Evolutionary conservation across 2,113 vertebrate genomes (phyloP).

Genomic region (Lampris incognitus): DNA sequence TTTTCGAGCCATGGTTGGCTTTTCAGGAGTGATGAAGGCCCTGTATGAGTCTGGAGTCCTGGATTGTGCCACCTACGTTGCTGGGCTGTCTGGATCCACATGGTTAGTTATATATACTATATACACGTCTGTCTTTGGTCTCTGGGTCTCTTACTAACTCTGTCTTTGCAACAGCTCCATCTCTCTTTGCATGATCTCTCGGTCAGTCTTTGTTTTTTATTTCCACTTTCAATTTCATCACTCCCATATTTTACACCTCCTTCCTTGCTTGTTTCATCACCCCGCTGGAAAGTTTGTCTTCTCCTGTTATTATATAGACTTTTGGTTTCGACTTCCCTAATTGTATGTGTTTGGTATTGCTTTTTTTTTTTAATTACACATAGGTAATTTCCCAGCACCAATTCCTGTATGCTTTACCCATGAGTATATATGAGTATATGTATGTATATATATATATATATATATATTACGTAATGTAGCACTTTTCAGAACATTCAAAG

Average conservation of each 20-base stretch:
- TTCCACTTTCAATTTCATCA: not conserved
- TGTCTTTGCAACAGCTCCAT: not conserved
- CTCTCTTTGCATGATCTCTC: not conserved
- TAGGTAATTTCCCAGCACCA: too few relatives aligned
- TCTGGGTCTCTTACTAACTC: not conserved
- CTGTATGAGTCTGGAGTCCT: slow-evolving; percentile 93
- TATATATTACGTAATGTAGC: too few relatives aligned
- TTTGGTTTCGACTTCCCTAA: not conserved
- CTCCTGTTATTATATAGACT: slow-evolving; percentile 25
- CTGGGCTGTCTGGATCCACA: slow-evolving; percentile 96
- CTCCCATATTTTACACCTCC: not conserved
- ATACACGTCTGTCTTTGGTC: too few relatives aligned
- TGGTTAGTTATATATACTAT: slow-evolving; percentile 83
- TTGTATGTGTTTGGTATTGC: not conserved
- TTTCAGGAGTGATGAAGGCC: slow-evolving; percentile 97
- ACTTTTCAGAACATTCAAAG: too few relatives aligned
- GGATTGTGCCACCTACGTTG: slow-evolving; percentile 93
- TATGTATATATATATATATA: too few relatives aligned
- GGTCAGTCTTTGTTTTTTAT: not conserved
- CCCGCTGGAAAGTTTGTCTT: slow-evolving; percentile 24
- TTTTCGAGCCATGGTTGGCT: slow-evolving; percentile 95
- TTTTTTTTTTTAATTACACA: not conserved
- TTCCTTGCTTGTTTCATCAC: slow-evolving; percentile 9
- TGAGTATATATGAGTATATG: too few relatives aligned
- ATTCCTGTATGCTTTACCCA: too few relatives aligned